Evolutionary conservation across 2,888 invertebrate species (phyloP).

Genomic region (Tipula unca): DNA sequence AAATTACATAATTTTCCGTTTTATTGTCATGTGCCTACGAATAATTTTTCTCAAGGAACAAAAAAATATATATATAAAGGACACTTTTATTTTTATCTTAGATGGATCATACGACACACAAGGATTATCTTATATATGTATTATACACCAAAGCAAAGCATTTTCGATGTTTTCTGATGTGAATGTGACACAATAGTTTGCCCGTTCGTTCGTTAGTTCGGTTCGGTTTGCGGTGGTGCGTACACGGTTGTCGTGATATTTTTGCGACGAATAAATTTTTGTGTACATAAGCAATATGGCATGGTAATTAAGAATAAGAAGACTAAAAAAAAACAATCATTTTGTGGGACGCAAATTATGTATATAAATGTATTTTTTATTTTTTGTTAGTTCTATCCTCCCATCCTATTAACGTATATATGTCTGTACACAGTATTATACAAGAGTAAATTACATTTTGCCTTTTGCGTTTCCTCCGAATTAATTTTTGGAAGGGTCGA

Average conservation of each 20-base stretch:
- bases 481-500: neutral
- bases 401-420: neutral
- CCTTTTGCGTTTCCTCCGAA: neutral
- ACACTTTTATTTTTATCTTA: neutral
- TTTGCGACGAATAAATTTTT: neutral
- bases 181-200: neutral
- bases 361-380: neutral
- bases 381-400: neutral
- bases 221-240: neutral
- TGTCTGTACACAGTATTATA: no score
- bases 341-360: neutral
- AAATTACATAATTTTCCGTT: neutral
- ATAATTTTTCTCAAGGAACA: neutral
- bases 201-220: neutral
- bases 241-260: neutral
- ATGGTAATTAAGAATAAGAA: slow-evolving; percentile 4
- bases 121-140: neutral
- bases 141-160: neutral
- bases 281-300: neutral
- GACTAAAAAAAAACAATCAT: neutral
- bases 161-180: neutral
- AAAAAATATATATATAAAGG: no score
- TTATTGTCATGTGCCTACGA: neutral
- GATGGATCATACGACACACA: slow-evolving; percentile 14
- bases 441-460: neutral